Evolutionary conservation across 1,140 invertebrate species (phyloP).

Genomic region (Druon quercuslanigerum): DNA sequence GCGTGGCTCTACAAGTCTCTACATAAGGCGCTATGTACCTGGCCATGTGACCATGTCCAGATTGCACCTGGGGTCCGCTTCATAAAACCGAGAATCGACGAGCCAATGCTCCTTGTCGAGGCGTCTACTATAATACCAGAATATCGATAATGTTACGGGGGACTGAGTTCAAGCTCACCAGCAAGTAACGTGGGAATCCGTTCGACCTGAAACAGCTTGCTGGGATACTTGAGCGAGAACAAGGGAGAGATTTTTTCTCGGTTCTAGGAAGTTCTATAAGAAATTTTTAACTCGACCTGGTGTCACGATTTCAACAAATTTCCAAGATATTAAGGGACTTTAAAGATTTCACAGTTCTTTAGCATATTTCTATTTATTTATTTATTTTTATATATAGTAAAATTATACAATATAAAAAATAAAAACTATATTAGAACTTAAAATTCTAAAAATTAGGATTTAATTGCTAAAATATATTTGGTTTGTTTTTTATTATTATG

Average conservation of each 20-base stretch:
- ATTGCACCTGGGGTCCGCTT: slow-evolving; percentile 17
- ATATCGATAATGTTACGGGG: slow-evolving; percentile 26
- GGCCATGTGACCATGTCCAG: slow-evolving; percentile 1
- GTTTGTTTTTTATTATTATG: no score
- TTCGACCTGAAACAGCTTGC: slow-evolving; percentile 6
- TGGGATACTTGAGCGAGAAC: not conserved
- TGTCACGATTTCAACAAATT: no score
- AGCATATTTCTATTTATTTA: no score
- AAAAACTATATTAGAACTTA: no score
- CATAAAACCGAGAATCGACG: slow-evolving; percentile 19
- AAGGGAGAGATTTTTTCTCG: slow-evolving; percentile 2
- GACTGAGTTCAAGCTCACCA: not conserved
- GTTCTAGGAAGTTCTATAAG: no score
- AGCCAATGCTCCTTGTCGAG: not conserved
- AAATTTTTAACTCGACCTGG: no score
- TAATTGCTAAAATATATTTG: no score
- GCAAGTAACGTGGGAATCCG: slow-evolving; percentile 26
- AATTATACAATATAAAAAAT: no score
- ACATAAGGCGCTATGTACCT: not conserved
- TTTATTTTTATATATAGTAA: no score
- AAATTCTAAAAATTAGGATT: no score
- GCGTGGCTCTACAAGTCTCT: not conserved
- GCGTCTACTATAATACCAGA: not conserved
- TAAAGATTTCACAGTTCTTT: no score
- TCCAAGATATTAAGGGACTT: no score